phyloP scores from a whole-genome alignment of 1,140 invertebrate genomes.

The Drosophila miranda region DNA sequence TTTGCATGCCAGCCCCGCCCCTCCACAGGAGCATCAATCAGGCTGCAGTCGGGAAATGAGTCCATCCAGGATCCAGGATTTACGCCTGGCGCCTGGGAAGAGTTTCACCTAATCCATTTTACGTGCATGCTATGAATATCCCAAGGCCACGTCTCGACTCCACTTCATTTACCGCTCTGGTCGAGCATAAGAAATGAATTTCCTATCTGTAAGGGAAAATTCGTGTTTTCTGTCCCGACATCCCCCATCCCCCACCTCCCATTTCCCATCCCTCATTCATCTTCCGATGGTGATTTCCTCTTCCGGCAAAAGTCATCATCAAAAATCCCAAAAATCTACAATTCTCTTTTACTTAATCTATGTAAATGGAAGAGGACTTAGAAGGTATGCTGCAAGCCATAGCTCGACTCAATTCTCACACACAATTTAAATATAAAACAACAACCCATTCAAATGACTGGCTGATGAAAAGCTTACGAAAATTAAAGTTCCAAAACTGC shows the following conservation, averaged over 20 bases:
- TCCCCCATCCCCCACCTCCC: neutral
- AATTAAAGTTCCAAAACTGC: neutral
- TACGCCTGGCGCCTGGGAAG: conserved; percentile 26
- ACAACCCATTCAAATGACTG: neutral
- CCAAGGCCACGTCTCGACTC: conserved; percentile 32
- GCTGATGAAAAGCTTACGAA: neutral
- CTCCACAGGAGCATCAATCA: conserved; percentile 30
- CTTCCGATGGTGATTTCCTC: conserved; percentile 37
- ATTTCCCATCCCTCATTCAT: too few species aligned
- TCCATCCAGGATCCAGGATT: conserved; percentile 14
- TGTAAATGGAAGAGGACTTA: conserved; percentile 1
- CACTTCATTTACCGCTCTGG: conserved; percentile 29
- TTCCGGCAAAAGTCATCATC: conserved; percentile 35
- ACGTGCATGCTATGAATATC: conserved; percentile 42
- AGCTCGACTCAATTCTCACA: neutral
- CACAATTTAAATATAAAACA: neutral
- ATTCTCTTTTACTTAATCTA: conserved; percentile 34
- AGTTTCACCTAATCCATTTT: conserved; percentile 45
- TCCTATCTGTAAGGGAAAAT: conserved; percentile 30
- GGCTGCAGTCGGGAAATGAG: conserved; percentile 23
- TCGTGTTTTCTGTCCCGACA: conserved; percentile 12
- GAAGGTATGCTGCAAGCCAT: conserved; percentile 6
- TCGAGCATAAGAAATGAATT: conserved; percentile 50
- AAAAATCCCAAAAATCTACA: conserved; percentile 33
- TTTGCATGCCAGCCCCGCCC: conserved; percentile 6